Evolutionary conservation across 2,888 invertebrate genomes (phyloP), one percentile per base, ranked within the genome.

Genomic region (Heliconius erato): DNA sequence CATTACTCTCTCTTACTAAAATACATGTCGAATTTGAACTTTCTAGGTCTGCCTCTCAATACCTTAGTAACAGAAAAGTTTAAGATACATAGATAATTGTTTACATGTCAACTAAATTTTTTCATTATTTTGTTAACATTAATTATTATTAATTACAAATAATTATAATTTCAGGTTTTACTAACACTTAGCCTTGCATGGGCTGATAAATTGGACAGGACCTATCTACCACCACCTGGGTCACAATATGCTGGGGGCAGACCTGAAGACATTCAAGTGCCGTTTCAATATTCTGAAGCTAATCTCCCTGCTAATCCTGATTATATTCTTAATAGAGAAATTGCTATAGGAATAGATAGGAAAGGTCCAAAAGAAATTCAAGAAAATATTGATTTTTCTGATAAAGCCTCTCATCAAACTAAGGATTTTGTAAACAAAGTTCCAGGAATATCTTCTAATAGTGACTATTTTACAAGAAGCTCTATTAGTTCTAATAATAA

Each of bases 161-260:
- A 65, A 65, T 5, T 35, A 35, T 59, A 11, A n/a, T 93, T 93
- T 69, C 92, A 95, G 95, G 83, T 94, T 49, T 63, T 92, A n/a
- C 83, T 86, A 84, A 90, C 88, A 72, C 63, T 92, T 80, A 89
- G 90, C 86, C 87, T 93, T 80, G 88, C 86, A 26, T 86, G 87
- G 28, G 86, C 91, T 5, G 94, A 94, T 49, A 94, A 94, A 85
- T 84, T 95, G 40, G 92, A 94, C 80, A 88, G 92, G 72, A 90
- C 89, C 1, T 95, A 95, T 74, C 90, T 95, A 63, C 95, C 95
- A 79, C 95, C 95, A 59, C 91, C 92, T 2, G 92, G 92, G 82
- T 91, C 93, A 1, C 89, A 91, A 82, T 89, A 88, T 77, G 85
- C 94, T 84, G 95, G 93, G 72, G 94, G 94, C 19, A 88, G 87